A percentile compares a stretch with the other conserved stretches of the same genome.
phyloP scores from a whole-genome alignment of 2,797 vertebrate species.

The Gymnocypris eckloni region DNA sequence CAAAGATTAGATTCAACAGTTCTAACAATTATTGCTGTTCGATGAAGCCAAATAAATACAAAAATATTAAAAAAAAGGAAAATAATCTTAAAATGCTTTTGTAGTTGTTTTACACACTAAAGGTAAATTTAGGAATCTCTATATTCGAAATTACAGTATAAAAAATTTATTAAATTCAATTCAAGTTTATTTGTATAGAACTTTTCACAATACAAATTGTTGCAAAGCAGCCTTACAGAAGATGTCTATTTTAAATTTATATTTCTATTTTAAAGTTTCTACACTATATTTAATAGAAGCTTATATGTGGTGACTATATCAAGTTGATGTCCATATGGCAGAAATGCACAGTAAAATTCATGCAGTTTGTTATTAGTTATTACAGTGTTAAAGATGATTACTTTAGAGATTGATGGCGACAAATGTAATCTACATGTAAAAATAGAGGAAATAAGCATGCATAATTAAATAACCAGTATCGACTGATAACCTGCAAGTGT shows the following conservation, averaged over 20 bases:
- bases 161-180: neutral
- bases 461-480: neutral
- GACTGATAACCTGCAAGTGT: neutral
- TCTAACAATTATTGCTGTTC: neutral
- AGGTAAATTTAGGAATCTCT: neutral
- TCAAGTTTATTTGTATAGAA: too few species aligned
- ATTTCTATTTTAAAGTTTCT: too few species aligned
- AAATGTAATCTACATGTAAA: neutral
- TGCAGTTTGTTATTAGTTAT: too few species aligned
- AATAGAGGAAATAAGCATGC: neutral
- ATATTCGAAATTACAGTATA: neutral
- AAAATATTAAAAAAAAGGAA: neutral
- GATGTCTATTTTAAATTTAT: too few species aligned
- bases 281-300: too few species aligned
- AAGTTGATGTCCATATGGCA: too few species aligned
- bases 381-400: neutral
- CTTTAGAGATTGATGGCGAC: neutral
- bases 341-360: too few species aligned
- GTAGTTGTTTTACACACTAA: neutral
- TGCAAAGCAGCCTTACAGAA: too few species aligned
- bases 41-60: neutral
- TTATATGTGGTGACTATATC: too few species aligned
- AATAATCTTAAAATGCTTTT: too few species aligned
- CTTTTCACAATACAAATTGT: too few species aligned
- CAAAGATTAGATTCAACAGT: neutral